Base-by-base conservation (phyloP, 92 coral and sea anemone species). In the Heteractis magnifica region DNA sequence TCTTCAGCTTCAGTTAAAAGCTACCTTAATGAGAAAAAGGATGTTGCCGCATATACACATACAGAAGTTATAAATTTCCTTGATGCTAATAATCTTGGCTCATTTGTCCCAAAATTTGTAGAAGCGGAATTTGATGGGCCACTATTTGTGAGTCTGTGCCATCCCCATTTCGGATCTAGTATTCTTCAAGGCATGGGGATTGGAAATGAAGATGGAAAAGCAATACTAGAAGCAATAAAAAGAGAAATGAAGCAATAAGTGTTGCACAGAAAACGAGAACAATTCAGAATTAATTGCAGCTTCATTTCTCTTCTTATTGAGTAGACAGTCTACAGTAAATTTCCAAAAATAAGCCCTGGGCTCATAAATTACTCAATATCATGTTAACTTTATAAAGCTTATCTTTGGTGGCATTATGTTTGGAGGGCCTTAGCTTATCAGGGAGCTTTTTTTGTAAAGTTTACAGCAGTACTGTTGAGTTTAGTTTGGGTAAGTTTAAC, bases 141-240 rank as follows among this genome's bases (percentile, higher is more conserved):
- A 44, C 62, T 89, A 62, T 52, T 89, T 51, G 87, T 86, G 50
- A 79, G 86, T 49, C 49, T 89, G 77, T 74, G 82, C 86, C 81
- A 86, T 75, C 85, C 87, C 6, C 48, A 75, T 56, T 51, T 89
- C 16, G 84, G 88, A 59, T 59, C 49, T 50, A 77, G 78, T 70
- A 84, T 89, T 20, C 83, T 89, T 10, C 76, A 86, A 44, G 87
- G 87, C 34, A 89, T 89, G 88, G 92, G 86, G n/a, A 89, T 89
- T 26, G 26, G 26, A 26, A 26, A 26, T 26, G 26, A 26, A 26
- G 26, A 26, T 26, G 92, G n/a, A 79, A 78, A 82, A 14, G 53
- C 56, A 58, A 53, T 87, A 51, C 41, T 81, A 49, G 65, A 82
- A n/a, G 90, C 90, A 49, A 79, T 81, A 16, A 81, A 65, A 51